Conservation (phyloP, 2,113 vertebrate genomes). For the Apeltes quadracus region DNA sequence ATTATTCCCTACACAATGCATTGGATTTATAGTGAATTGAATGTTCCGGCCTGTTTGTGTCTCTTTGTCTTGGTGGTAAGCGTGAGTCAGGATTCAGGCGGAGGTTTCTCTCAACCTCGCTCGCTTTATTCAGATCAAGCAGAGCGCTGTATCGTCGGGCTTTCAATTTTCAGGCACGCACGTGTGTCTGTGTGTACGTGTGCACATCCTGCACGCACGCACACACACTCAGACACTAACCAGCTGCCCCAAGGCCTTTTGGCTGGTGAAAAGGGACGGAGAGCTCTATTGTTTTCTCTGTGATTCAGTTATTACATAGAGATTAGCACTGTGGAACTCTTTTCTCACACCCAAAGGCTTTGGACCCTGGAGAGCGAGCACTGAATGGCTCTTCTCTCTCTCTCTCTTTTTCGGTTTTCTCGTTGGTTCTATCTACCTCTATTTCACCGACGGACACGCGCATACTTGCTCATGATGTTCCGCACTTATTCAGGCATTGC, state of each 20-base stretch:
- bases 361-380: conserved; percentile 57
- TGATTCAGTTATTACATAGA: conserved; percentile 76
- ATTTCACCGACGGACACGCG: conserved; percentile 52
- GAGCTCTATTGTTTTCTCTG: conserved; percentile 66
- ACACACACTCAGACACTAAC: conserved; percentile 25
- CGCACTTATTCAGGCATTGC: conserved; percentile 44
- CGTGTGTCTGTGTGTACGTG: not conserved
- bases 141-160: conserved; percentile 13
- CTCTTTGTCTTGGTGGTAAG: conserved; percentile 34
- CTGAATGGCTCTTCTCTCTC: conserved; percentile 34
- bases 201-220: conserved; percentile 15
- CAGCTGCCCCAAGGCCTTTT: conserved; percentile 68
- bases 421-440: conserved; percentile 22
- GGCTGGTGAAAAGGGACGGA: conserved; percentile 65
- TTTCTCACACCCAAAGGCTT: conserved; percentile 66
- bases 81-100: conserved; percentile 23
- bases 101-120: conserved; percentile 10
- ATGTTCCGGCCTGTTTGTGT: conserved; percentile 21
- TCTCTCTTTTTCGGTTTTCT: conserved; percentile 8
- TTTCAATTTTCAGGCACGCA: conserved; percentile 35
- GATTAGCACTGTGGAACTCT: conserved; percentile 71
- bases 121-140: conserved; percentile 43
- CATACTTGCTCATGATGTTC: conserved; percentile 34
- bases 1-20: conserved; percentile 18
- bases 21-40: conserved; percentile 33